Evolutionary conservation across 2,888 invertebrate genomes (phyloP), one percentile per base, ranked within the genome.

Genomic region (Merodon equestris): DNA sequence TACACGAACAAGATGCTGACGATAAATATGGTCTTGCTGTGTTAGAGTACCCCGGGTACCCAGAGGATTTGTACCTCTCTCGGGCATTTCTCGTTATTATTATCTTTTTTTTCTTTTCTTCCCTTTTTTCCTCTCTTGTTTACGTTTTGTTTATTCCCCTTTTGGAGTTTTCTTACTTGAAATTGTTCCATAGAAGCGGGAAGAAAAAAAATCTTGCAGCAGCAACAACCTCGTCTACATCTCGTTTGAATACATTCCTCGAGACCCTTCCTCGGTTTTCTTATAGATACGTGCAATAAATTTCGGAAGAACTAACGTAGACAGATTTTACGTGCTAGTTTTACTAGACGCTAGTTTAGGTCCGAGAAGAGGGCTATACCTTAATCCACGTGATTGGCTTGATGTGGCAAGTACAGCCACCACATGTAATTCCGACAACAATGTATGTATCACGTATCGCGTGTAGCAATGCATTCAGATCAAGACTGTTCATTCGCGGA

Each of bases 151-250:
- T 70, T 73, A 70, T 79, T 54, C 70, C 73, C 60, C 42, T 58
- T 64, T 73, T 68, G 56, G 44, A 15, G 14, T 72, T 77, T 58
- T 64, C 42, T 50, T 74, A 58, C 57, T 64, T 60, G 12, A 64
- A 70, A 64, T 60, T 74, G 44, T 74, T 79, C 68, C 63, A 70
- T 79, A 74, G 68, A 68, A 79, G 70, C 70, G 64, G 57, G 50
- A 74, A 79, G 74, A 74, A 45, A 79, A 79, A 79, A 79, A 74
- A 79, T 79, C 79, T 79, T 79, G 79, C 74, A 74, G 74, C 79
- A 68, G 77, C 51, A 70, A 48, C 57, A 73, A 53, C 57, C 51
- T 73, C 73, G 77, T 63, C 73, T 63, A 73, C 74, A 79, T 79
- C 74, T 79, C 79, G 79, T 79, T 79, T 79, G 74, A 79, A 79